Percentiles rank a stretch among this genome's conserved stretches.
phyloP scores from a whole-genome alignment of 2,797 vertebrate genomes.

The Acipenser oxyrinchus region DNA sequence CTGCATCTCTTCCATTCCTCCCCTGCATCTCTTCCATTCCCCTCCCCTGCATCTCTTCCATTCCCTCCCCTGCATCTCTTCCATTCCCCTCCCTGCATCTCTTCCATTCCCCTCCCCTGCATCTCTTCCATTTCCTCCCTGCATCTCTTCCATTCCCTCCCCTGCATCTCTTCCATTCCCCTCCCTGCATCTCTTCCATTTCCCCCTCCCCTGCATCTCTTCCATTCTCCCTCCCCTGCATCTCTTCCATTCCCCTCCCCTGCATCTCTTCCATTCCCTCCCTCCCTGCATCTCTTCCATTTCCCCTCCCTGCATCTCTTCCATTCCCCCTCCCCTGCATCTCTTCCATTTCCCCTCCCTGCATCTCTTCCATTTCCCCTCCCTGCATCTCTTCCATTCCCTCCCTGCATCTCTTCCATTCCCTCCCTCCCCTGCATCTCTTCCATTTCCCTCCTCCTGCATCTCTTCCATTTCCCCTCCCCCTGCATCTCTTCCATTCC shows the following conservation, averaged over 20 bases:
- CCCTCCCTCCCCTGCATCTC: slow-evolving; percentile 73
- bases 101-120: slow-evolving; percentile 66
- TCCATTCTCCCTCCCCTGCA: slow-evolving; percentile 44
- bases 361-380: slow-evolving; percentile 67
- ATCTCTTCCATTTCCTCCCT: no score
- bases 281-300: no score
- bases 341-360: no score
- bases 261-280: no score
- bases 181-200: slow-evolving; percentile 83
- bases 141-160: slow-evolving; percentile 67
- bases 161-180: slow-evolving; percentile 60
- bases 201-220: no score
- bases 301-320: slow-evolving; percentile 50
- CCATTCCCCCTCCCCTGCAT: slow-evolving; percentile 73
- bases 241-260: slow-evolving; percentile 70
- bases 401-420: slow-evolving; percentile 57
- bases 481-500: no score
- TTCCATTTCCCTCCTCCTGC: slow-evolving; percentile 75
- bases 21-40: slow-evolving; percentile 59
- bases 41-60: slow-evolving; percentile 81
- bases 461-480: slow-evolving; percentile 69
- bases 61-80: no score
- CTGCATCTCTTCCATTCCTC: slow-evolving; percentile 85
- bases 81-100: slow-evolving; percentile 47
- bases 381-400: no score